Evolutionary conservation across 92 coral and sea anemone genomes (phyloP), one percentile per base, ranked within the genome.

Genomic region (Phenganax subtilis): DNA sequence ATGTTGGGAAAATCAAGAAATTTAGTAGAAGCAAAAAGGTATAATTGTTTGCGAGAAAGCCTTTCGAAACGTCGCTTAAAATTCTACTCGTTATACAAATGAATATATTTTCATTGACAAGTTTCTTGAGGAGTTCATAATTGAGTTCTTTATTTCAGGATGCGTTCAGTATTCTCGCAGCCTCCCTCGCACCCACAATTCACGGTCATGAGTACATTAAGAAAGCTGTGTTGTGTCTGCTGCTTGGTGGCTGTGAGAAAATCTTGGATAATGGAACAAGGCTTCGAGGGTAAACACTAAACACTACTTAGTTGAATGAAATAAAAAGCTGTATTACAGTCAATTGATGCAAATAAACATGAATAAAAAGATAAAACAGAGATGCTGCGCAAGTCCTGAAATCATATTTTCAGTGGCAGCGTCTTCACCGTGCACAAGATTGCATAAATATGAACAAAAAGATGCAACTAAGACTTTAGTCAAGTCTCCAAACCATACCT

Each of bases 201-300:
- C 98, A 93, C 66, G 98, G 98, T 51, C 97, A 93, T 81, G 98
- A 91, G 27, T 93, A 87, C 86, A 93, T 93, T 86, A 93, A 93
- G 83, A 89, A 90, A 66, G 98, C 98, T 54, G 91, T 93, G 51
- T 85, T 93, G 5, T 93, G 98, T 77, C 84, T 93, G 1, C 74
- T 93, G 82, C 82, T 93, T 55, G 98, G 98, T 14, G 98, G 98
- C 15, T 84, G 92, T 60, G 98, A 93, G 86, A 93, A 93, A 78
- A 87, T 93, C 16, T 81, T 93, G 31, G 97, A 93, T 70, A 93
- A 93, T 90, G 98, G 98, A 63, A 91, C 98, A 68, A 83, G 98
- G 58, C 92, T 93, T 8, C 87, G 98, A 71, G 98, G 98, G 98
- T 93, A 87, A 57, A 90, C 25, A 30, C 17, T 93, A 87, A 57